Base-by-base conservation (phyloP, 2,797 vertebrate species). In the Sebastes minor region DNA sequence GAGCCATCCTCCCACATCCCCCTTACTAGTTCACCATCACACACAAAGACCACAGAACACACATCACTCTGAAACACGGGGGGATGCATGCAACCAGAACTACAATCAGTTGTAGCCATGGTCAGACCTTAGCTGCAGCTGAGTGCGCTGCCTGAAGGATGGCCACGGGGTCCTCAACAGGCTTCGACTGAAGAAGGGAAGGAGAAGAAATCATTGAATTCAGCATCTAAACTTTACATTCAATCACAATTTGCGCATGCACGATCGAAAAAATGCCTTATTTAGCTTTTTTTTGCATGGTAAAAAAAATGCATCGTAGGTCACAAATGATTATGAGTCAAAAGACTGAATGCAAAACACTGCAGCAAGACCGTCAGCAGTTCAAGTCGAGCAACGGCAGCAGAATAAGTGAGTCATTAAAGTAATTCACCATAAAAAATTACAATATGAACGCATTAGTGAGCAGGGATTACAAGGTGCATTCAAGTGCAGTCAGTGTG, bases 41-140 rank as follows among this genome's bases (percentile, higher is more conserved):
- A 80, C 67, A 78, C 20, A 28, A 65, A 80, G 35, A 82, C 18
- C 46, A 73, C 53, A 78, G 68, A 46, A 71, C 61, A 80, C 63
- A 85, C 73, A 71, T 64, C 66, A 76, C 71, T 77, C 30, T 71
- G 42, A 78, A 81, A 78, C 27, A 85, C 30, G 4, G 20, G 18
- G 46, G 38, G 33, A 79, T 65, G 66, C 68, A 80, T 65, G 66
- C 68, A 80, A 70, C 67, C 68, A 68, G 61, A 82, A 74, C 62
- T 66, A 71, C 83, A 87, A 59, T 77, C 83, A 82, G 71, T 42
- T 64, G 70, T 57, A 82, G 68, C 77, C 32, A 53, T 13, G 61
- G 55, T 88, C 95, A 96, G 94, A 97, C 96, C 96, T 97, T 95
- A 89, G 95, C 91, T 84, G 93, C 94, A 82, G 87, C 87, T 8